Base-by-base conservation (phyloP, 1,140 invertebrate species). In the Tetramorium parvispinum region DNA sequence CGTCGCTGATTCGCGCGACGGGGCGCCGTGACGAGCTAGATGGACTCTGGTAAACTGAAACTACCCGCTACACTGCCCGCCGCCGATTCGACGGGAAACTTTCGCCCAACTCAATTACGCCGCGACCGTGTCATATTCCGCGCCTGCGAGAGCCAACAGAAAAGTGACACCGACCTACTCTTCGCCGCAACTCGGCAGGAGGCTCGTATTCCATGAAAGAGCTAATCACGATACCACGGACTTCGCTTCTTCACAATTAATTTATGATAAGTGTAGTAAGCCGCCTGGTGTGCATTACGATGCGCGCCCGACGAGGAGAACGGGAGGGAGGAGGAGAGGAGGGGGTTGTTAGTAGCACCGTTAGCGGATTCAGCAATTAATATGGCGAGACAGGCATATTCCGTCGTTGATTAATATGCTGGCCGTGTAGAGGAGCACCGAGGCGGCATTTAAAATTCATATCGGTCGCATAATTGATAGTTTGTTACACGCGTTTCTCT, bases 331-430 rank as follows among this genome's bases (percentile, higher is more conserved):
- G 37, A 13, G 27, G 16, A 16, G 18, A 16, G 16, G 53, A 18
- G 27, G 59, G 68, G 55, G 40, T 40, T 73, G 53, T 83, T 75
- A 46, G 85, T 83, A 73, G 88, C 79, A 75, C 68, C 87, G 85
- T 86, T 89, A 81, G 87, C 87, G 55, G 43, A 86, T 86, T 89
- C 88, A 89, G 88, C 88, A 79, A 89, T 89, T 89, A 89, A 89
- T 89, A 89, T 89, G 87, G 70, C 87, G 79, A 83, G 79, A 83
- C 79, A 83, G 66, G 79, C 79, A 83, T 83, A 83, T 83, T 75
- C 18, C 24, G 10, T 59, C 53, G 68, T 73, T 59, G 79, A 83
- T 83, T 83, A 83, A 85, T 79, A 85, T 68, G 75, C 75, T 49
- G 53, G 49, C 40, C 53, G 40, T 27, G 7, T 68, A 68, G 43